Percentiles rank a stretch among this genome's conserved stretches.
Evolutionary conservation across 2,797 vertebrate species (phyloP).

Genomic region (Myotis myotis): DNA sequence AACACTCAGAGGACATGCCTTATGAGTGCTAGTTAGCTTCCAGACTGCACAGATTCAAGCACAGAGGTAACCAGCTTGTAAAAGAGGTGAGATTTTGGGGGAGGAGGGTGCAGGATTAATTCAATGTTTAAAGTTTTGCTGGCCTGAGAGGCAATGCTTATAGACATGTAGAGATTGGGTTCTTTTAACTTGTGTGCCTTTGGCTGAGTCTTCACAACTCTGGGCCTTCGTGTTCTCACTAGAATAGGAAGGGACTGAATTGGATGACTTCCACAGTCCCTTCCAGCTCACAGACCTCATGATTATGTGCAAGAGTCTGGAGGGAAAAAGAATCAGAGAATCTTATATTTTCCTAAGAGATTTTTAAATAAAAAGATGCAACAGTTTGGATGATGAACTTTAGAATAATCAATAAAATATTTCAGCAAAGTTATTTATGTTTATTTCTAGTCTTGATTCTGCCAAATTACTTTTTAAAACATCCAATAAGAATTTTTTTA

Average conservation of each 20-base stretch:
- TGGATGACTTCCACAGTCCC: neutral
- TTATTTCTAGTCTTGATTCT: neutral
- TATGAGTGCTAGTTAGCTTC: neutral
- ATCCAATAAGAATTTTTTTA: neutral
- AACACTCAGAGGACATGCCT: neutral
- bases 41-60: neutral
- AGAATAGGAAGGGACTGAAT: neutral
- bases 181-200: neutral
- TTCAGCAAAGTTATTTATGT: neutral
- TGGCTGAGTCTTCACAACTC: neutral
- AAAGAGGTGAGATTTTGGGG: neutral
- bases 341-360: neutral
- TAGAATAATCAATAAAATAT: neutral
- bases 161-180: neutral
- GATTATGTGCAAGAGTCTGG: neutral
- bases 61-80: neutral
- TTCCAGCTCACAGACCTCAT: neutral
- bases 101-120: neutral
- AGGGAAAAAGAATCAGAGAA: neutral
- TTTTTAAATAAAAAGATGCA: neutral
- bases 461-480: neutral
- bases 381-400: neutral
- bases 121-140: neutral
- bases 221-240: neutral
- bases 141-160: neutral